Conservation (phyloP, 2,113 vertebrate species). For the Alectura lathami region DNA sequence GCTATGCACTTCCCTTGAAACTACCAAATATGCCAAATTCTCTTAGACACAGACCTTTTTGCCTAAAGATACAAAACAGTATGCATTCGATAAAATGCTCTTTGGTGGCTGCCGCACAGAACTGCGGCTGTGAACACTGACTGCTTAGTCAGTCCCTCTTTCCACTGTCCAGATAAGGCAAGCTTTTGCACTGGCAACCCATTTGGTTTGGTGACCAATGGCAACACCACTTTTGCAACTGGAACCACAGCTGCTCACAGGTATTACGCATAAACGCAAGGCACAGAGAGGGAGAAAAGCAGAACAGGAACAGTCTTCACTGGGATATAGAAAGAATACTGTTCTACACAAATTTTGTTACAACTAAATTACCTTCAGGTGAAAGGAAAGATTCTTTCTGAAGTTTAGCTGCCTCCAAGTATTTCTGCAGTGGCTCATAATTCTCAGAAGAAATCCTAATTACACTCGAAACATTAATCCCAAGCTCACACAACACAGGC, state of each 20-base stretch:
- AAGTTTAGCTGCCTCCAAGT: conserved; percentile 57
- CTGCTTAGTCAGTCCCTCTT: not conserved
- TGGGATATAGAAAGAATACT: not conserved
- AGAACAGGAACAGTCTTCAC: not conserved
- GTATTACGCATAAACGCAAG: not conserved
- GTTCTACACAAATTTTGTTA: not conserved
- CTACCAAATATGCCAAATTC: not conserved
- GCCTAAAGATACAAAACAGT: not conserved
- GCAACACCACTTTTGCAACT: not conserved
- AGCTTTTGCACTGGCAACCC: not conserved
- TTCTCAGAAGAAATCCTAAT: conserved; percentile 84
- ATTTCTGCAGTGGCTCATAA: conserved; percentile 52
- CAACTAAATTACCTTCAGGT: conserved; percentile 70
- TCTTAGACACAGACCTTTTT: not conserved
- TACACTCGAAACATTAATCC: conserved; percentile 83
- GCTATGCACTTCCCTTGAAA: not conserved
- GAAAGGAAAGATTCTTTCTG: conserved; percentile 13
- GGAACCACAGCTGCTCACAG: not conserved
- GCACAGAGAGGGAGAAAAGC: not conserved
- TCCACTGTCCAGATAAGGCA: not conserved
- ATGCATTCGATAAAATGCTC: not conserved
- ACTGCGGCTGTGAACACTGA: not conserved
- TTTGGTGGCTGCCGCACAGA: not conserved
- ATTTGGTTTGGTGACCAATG: not conserved
- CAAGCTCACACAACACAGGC: conserved; percentile 78